Evolutionary conservation across 1,140 invertebrate genomes (phyloP).

Genomic region (Drosophila micromelanica): DNA sequence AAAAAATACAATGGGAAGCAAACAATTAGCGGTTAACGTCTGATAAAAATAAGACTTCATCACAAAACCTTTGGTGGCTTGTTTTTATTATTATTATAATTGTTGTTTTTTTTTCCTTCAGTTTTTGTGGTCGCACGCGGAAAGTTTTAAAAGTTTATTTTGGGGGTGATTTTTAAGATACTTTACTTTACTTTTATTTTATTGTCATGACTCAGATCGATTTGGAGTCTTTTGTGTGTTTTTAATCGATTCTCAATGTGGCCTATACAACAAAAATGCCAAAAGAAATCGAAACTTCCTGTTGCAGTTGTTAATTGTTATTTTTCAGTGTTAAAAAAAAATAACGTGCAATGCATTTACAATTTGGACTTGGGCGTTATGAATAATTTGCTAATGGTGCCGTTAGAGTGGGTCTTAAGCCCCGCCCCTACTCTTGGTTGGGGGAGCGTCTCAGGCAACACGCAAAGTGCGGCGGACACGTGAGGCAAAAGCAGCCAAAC

Average conservation of each 20-base stretch:
- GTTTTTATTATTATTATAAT: conserved; percentile 6
- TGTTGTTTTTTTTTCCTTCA: not conserved
- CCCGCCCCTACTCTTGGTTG: not conserved
- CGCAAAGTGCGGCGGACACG: conserved; percentile 32
- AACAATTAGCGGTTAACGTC: conserved; percentile 31
- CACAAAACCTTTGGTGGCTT: not conserved
- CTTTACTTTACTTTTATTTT: not conserved
- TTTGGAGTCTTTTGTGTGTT: not conserved
- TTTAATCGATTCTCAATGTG: conserved; percentile 15
- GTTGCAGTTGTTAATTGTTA: conserved; percentile 22
- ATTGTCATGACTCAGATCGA: conserved; percentile 19
- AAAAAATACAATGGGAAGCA: conserved; percentile 10
- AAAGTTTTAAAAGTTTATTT: not conserved
- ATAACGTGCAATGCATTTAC: conserved; percentile 55
- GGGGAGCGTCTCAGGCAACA: conserved; percentile 7
- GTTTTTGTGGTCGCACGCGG: not conserved
- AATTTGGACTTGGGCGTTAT: conserved; percentile 50
- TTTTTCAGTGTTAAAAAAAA: not conserved
- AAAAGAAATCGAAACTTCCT: conserved; percentile 75
- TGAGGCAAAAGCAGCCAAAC: conserved; percentile 35
- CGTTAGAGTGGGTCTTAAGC: conserved; percentile 33
- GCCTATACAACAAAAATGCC: conserved; percentile 42
- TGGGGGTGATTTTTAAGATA: not conserved
- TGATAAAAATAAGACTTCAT: conserved; percentile 30
- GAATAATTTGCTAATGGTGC: conserved; percentile 61